Conservation (phyloP, 2,888 invertebrate species). For the Petrolisthes manimaculis region DNA sequence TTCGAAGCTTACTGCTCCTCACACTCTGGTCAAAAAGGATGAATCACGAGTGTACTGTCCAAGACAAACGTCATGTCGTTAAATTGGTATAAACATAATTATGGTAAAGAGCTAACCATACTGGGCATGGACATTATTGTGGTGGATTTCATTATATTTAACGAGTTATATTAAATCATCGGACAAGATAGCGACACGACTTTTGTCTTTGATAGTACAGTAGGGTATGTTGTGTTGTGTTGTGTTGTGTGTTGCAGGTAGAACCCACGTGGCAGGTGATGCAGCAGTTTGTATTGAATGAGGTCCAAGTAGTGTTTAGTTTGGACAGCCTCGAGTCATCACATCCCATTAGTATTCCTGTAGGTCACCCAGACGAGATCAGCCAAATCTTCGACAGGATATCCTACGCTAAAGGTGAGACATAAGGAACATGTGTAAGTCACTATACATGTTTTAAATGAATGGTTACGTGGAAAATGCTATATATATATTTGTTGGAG, state of each 20-base stretch:
- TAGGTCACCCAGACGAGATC: constrained; percentile 89
- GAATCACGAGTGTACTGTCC: not conserved
- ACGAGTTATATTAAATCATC: too few species aligned
- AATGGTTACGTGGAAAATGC: not conserved
- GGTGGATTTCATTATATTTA: too few species aligned
- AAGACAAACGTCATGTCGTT: not conserved
- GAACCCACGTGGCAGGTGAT: constrained; percentile 80
- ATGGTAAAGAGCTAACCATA: too few species aligned
- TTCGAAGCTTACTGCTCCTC: too few species aligned
- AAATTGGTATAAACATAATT: too few species aligned
- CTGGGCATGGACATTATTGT: too few species aligned
- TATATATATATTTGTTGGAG: not conserved
- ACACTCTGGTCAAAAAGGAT: not conserved
- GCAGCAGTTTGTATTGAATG: constrained; percentile 84
- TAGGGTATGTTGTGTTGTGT: not conserved
- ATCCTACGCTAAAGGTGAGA: constrained; percentile 86
- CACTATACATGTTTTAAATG: not conserved
- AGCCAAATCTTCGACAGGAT: constrained; percentile 90
- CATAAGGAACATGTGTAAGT: too few species aligned
- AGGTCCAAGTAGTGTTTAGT: constrained; percentile 82
- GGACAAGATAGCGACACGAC: too few species aligned
- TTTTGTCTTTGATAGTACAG: too few species aligned
- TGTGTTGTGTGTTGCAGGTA: constrained; percentile 71
- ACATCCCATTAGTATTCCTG: constrained; percentile 86
- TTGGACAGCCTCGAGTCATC: constrained; percentile 85